Percentiles rank a stretch among this genome's conserved stretches.
Evolutionary conservation across 2,797 vertebrate species (phyloP).

Genomic region (Petrocephalus schoutedeni): DNA sequence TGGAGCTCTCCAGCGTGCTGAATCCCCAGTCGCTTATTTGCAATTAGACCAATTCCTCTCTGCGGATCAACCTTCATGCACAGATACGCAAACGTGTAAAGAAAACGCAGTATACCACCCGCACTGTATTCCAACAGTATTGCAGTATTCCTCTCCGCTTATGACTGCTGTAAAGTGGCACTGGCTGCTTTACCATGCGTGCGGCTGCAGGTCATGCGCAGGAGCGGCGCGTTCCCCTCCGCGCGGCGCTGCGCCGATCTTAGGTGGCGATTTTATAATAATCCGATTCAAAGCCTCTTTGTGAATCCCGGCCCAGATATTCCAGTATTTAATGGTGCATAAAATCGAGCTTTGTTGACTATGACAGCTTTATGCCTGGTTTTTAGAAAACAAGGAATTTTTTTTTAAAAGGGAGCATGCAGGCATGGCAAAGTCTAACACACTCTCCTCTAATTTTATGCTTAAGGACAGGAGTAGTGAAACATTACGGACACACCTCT

Average conservation of each 20-base stretch:
- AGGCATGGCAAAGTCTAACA: neutral
- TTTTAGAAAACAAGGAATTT: neutral
- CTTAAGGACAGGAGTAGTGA: neutral
- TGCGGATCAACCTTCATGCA: neutral
- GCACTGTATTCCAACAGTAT: neutral
- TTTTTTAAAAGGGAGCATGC: neutral
- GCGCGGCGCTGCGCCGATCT: neutral
- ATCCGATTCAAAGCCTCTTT: neutral
- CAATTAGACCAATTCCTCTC: neutral
- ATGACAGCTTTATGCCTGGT: neutral
- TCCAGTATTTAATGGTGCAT: neutral
- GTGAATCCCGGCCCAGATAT: neutral
- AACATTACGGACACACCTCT: neutral
- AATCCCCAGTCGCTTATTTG: slow-evolving; percentile 30
- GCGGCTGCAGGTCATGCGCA: slow-evolving; percentile 54
- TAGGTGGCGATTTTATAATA: slow-evolving; percentile 10
- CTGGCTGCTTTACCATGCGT: slow-evolving; percentile 30
- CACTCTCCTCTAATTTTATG: neutral
- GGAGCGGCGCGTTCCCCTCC: slow-evolving; percentile 23
- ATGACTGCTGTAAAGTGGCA: neutral
- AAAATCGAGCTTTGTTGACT: slow-evolving; percentile 4
- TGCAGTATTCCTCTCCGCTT: neutral
- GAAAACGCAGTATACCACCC: neutral
- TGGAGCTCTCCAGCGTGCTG: slow-evolving; percentile 66
- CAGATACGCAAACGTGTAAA: neutral